Evolutionary conservation across 2,113 vertebrate species (phyloP).

Genomic region (Tonatia bakeri): DNA sequence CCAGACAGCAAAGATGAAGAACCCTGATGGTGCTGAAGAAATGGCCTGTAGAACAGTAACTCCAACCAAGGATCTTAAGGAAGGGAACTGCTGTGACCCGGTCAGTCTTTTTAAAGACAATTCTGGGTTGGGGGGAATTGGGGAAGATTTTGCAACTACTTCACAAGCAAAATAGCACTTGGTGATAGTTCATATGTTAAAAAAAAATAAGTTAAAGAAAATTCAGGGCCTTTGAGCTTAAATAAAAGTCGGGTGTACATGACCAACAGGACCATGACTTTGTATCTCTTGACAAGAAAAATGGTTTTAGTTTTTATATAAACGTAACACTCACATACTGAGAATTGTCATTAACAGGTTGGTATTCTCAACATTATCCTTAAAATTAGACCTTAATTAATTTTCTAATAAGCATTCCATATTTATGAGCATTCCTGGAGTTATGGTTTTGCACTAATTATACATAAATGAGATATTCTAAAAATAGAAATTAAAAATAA

Average conservation of each 20-base stretch:
- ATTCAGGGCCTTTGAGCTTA: background rate
- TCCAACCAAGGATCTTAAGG: background rate
- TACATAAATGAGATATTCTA: background rate
- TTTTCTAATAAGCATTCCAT: background rate
- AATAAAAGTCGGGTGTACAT: background rate
- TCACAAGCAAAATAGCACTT: background rate
- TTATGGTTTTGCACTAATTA: background rate
- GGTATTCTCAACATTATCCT: background rate
- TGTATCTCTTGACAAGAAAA: background rate
- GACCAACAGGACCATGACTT: background rate
- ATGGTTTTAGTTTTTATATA: background rate
- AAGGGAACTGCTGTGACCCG: background rate
- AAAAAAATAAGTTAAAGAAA: background rate
- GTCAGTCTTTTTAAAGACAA: background rate
- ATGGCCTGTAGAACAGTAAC: background rate
- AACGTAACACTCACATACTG: background rate
- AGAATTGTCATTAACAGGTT: background rate
- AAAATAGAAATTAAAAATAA: background rate
- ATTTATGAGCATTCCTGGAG: background rate
- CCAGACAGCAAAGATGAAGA: background rate
- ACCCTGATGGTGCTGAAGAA: background rate
- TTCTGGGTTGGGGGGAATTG: background rate
- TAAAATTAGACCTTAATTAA: conserved; percentile 13
- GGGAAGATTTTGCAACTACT: background rate
- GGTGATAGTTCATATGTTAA: background rate